Evolutionary conservation across 2,113 vertebrate genomes (phyloP).

Genomic region (Agelaius phoeniceus): DNA sequence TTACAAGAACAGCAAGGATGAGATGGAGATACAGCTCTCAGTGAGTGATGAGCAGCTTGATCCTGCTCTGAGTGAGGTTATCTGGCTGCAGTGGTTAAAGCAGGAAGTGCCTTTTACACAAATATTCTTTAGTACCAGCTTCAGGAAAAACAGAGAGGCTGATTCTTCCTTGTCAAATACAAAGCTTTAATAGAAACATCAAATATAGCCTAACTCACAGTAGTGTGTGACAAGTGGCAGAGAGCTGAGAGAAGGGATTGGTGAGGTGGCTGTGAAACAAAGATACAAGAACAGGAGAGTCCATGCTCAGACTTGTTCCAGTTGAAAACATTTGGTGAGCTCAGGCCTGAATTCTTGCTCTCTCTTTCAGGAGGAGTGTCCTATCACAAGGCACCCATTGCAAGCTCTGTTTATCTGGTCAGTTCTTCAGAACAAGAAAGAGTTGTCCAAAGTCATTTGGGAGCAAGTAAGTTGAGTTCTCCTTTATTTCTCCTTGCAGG

Average conservation of each 20-base stretch:
- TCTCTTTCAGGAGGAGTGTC: constrained; percentile 73
- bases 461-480: constrained; percentile 81
- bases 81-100: neutral
- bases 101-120: neutral
- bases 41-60: constrained; percentile 13
- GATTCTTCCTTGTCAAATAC: neutral
- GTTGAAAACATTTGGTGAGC: neutral
- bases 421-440: constrained; percentile 91
- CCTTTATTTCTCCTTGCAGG: neutral
- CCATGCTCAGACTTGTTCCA: neutral
- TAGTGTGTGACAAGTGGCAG: neutral
- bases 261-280: neutral
- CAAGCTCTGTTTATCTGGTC: constrained; percentile 96
- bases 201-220: neutral
- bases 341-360: neutral
- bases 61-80: neutral
- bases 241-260: neutral
- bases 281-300: neutral
- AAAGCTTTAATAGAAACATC: neutral
- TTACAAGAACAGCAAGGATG: constrained; percentile 74
- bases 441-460: constrained; percentile 93
- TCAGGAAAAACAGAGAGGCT: neutral
- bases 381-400: constrained; percentile 79
- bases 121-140: neutral
- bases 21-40: constrained; percentile 66